Base-by-base conservation (phyloP, 2,888 invertebrate genomes). In the Stenichneumon culpator region DNA sequence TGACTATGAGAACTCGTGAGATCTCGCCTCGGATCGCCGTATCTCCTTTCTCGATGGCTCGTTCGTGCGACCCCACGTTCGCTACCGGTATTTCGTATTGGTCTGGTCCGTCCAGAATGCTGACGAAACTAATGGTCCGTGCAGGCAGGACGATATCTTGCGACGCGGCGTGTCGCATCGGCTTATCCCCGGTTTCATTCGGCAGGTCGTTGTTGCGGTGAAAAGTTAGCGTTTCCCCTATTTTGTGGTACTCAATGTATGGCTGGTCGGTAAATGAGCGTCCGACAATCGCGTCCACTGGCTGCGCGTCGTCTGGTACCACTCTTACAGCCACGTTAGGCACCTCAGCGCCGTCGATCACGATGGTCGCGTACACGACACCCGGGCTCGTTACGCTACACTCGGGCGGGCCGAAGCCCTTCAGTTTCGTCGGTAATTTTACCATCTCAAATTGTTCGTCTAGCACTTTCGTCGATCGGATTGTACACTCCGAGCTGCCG, bases 401-500 rank as follows among this genome's bases (percentile, higher is more conserved):
- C 9, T 69, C 69, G 1, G 54, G 36, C 2, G 68, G 68, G 0
- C 78, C 78, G 16, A 69, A 78, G 2, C 39, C 68, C 9, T 69
- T 69, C 39, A 78, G 14, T 6, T 39, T 28, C 14, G 36, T 63
- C 63, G 63, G 63, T n/a, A 14, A 11, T 14, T 2, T 4, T 1
- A 14, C 2, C 7, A 67, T 52, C 1, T n/a, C 11, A 2, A 72
- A 54, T 0, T 14, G 22, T 16, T 72, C 63, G 0, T 16, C 32
- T n/a, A 68, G 3, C 52, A 70, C 75, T 52, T 22, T 22, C 19
- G 70, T 50, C 11, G 73, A 57, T 14, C 73, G 75, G 2, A 86
- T 80, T 0, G 81, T 83, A 11, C 83, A 86, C 4, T 67, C 79
- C 16, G 83, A 70, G 19, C 86, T 86, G 1, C 83, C 83, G 3